Evolutionary conservation across 2,888 invertebrate genomes (phyloP), one percentile per base, ranked within the genome.

Genomic region (Unio pictorum): DNA sequence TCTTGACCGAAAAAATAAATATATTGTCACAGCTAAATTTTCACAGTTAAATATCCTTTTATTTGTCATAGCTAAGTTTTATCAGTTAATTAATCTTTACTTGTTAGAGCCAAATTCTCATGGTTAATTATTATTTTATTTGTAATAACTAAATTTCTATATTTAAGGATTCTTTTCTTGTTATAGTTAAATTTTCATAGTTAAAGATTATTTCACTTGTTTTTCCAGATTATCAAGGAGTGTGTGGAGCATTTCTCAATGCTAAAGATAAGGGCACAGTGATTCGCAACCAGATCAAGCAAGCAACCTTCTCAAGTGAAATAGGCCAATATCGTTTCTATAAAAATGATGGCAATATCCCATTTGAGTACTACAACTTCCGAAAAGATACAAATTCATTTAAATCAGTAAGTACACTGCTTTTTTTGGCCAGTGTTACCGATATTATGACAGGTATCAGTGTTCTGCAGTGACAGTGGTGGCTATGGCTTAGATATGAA

Each of bases 231-330:
- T 85, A 85, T 73, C 76, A 45, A 11, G 74, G 78, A 0, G 69
- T 87, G 20, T 88, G 88, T 70, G 76, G 77, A 3, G 67, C 76
- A 23, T 88, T 83, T 67, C 59, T 75, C 20, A 84, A 75, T 65
- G 81, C 82, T 3, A 67, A 75, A 2, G 75, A 83, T 58, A 81
- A 78, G 59, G 80, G 81, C 1, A 55, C 71, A 7, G 68, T 68
- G 3, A 65, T 88, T 26, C 59, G 85, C 55, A 69, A 81, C 17
- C 81, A 84, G 28, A 85, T 88, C 20, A 71, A 76, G 15, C 28
- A 69, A 28, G 72, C 77, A 0, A 34, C 71, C 1, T 85, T 86
- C 70, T 59, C 45, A 15, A 79, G 78, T 55, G 72, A 75, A 6
- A 73, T 68, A 0, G 66, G 60, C 54, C 60, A 30, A 8, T 81